These are phyloP conservation scores for Glaucomys volans DNA, from an alignment of 2,113 vertebrate genomes.

Conservation along the genomic window DNA sequence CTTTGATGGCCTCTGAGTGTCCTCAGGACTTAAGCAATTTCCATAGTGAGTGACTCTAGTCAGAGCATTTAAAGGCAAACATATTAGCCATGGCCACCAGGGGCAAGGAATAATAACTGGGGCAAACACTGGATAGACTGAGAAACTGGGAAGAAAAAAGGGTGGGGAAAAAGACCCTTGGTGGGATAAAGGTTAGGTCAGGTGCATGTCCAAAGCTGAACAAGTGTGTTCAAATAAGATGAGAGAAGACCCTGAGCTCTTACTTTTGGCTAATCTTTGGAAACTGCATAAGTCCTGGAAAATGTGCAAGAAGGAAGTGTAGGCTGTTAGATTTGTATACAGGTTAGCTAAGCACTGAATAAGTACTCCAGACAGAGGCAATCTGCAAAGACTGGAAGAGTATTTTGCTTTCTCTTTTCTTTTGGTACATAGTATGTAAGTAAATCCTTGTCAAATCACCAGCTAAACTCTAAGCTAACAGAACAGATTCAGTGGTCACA, in stretches of 20 bases:
- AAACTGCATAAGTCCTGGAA: too few relatives aligned
- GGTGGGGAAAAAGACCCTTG: not conserved
- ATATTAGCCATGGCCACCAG: not conserved
- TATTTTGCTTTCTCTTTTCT: not conserved
- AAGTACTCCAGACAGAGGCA: not conserved
- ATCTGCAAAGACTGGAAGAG: not conserved
- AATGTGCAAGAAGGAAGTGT: not conserved
- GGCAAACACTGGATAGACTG: not conserved
- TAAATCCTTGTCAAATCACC: too few relatives aligned
- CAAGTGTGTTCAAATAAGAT: too few relatives aligned
- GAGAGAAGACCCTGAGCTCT: not conserved
- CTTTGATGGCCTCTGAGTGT: not conserved
- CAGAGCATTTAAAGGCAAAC: not conserved
- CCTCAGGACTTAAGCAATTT: not conserved
- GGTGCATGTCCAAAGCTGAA: not conserved
- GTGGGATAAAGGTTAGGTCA: too few relatives aligned
- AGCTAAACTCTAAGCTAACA: too few relatives aligned
- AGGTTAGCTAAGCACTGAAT: not conserved
- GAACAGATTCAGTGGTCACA: not conserved
- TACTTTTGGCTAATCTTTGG: not conserved
- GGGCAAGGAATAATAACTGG: not conserved
- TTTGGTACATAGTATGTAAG: not conserved
- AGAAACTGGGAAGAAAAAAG: not conserved
- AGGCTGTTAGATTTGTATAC: not conserved
- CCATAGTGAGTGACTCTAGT: not conserved